A percentile compares a stretch with the other conserved stretches of the same genome.
Evolutionary conservation across 2,888 invertebrate genomes (phyloP).

Genomic region (Alloscopus bannaensis): DNA sequence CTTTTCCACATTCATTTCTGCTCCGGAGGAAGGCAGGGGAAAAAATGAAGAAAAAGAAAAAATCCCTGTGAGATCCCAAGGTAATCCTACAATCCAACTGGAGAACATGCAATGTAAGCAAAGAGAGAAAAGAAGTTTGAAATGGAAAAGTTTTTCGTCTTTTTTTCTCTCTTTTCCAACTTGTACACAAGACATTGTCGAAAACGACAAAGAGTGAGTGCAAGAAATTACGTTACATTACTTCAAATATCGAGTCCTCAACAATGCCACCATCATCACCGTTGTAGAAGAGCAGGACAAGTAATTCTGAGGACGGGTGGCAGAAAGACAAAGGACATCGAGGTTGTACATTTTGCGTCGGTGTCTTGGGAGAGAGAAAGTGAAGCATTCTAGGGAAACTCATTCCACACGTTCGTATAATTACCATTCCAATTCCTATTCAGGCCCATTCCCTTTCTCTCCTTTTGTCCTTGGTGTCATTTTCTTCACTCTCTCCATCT

Average conservation of each 20-base stretch:
- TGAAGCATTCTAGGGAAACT: no score
- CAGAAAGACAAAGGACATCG: constrained; percentile 12
- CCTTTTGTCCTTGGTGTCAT: constrained; percentile 50
- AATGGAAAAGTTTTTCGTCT: not conserved
- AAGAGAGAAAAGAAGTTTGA: constrained; percentile 22
- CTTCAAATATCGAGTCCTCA: constrained; percentile 41
- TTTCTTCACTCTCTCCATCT: constrained; percentile 41
- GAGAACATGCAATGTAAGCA: constrained; percentile 57
- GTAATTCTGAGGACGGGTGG: not conserved
- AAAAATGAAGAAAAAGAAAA: constrained; percentile 55
- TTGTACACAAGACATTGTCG: no score
- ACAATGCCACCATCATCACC: constrained; percentile 19
- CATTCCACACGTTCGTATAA: constrained; percentile 41
- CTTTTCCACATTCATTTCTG: constrained; percentile 23
- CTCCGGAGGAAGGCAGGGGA: no score
- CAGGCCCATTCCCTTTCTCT: constrained; percentile 39
- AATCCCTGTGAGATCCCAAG: constrained; percentile 60
- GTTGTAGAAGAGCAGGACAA: not conserved
- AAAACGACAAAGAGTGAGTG: not conserved
- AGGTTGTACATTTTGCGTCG: not conserved
- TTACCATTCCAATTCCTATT: constrained; percentile 60
- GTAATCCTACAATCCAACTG: constrained; percentile 62
- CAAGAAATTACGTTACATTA: constrained; percentile 43
- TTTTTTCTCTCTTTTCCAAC: not conserved
- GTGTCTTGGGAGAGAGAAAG: no score